Evolutionary conservation across 1,140 invertebrate genomes (phyloP).

Genomic region (Caenorhabditis briggsae): DNA sequence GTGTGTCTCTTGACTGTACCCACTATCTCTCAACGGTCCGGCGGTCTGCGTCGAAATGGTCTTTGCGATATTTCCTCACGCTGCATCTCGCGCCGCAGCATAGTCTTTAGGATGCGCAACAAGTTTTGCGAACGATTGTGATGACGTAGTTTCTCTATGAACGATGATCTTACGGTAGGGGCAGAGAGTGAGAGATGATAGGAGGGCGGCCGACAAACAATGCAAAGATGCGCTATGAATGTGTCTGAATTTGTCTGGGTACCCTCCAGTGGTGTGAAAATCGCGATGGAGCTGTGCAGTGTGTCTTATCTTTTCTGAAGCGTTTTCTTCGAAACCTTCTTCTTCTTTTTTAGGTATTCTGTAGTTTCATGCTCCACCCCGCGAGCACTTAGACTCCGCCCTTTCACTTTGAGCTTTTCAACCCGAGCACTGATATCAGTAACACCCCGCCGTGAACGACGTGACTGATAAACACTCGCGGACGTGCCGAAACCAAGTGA

Average conservation of each 20-base stretch:
- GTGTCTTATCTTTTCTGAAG: neutral
- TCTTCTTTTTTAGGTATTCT: neutral
- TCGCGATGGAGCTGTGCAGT: neutral
- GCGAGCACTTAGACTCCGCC: neutral
- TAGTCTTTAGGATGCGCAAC: slow-evolving; percentile 46
- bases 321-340: neutral
- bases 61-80: slow-evolving; percentile 38
- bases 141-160: slow-evolving; percentile 56
- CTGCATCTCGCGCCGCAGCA: slow-evolving; percentile 52
- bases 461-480: slow-evolving; percentile 45
- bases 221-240: slow-evolving; percentile 39
- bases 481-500: slow-evolving; percentile 40
- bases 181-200: slow-evolving; percentile 47
- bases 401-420: slow-evolving; percentile 37
- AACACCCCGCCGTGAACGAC: slow-evolving; percentile 36
- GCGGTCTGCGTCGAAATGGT: slow-evolving; percentile 22
- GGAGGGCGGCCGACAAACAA: slow-evolving; percentile 35
- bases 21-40: slow-evolving; percentile 7
- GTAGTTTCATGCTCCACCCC: neutral
- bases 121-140: slow-evolving; percentile 56
- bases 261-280: slow-evolving; percentile 3
- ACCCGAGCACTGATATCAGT: slow-evolving; percentile 44
- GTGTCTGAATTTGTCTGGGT: slow-evolving; percentile 24
- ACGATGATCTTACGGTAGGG: slow-evolving; percentile 53
- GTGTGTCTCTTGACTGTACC: slow-evolving; percentile 10